Evolutionary conservation across 2,113 vertebrate species (phyloP).

Genomic region (Elanoides forficatus): DNA sequence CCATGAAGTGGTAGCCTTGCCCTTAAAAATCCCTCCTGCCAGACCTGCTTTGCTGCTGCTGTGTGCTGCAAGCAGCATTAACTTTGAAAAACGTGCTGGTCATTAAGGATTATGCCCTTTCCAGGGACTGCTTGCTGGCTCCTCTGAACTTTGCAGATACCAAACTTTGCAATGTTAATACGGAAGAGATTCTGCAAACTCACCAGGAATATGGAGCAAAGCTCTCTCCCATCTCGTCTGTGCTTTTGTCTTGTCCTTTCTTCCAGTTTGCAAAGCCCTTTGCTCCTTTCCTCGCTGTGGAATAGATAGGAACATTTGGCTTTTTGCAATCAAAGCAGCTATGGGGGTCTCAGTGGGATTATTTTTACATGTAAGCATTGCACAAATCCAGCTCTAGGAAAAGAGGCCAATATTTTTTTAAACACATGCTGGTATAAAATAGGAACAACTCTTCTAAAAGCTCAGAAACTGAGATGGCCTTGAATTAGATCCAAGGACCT

Average conservation of each 20-base stretch:
- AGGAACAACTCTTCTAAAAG: constrained; percentile 22
- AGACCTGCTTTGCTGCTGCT: not conserved
- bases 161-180: not conserved
- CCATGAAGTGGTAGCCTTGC: not conserved
- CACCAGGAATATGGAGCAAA: constrained; percentile 19
- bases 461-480: constrained; percentile 9
- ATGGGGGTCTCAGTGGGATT: constrained; percentile 34
- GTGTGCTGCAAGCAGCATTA: not conserved
- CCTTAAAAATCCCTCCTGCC: not conserved
- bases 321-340: constrained; percentile 50
- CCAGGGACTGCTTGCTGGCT: not conserved
- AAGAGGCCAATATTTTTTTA: constrained; percentile 54
- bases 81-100: not conserved
- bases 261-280: constrained; percentile 19
- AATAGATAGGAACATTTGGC: constrained; percentile 12
- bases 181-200: not conserved
- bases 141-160: not conserved
- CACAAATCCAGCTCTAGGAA: constrained; percentile 22
- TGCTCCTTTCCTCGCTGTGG: not conserved
- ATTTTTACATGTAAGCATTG: constrained; percentile 44
- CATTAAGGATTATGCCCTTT: not conserved
- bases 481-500: constrained; percentile 28
- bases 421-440: constrained; percentile 57
- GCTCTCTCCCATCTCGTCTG: not conserved
- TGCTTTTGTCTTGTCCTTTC: constrained; percentile 21